Base-by-base conservation (phyloP, 2,797 vertebrate genomes). In the Kryptopterus vitreolus region DNA sequence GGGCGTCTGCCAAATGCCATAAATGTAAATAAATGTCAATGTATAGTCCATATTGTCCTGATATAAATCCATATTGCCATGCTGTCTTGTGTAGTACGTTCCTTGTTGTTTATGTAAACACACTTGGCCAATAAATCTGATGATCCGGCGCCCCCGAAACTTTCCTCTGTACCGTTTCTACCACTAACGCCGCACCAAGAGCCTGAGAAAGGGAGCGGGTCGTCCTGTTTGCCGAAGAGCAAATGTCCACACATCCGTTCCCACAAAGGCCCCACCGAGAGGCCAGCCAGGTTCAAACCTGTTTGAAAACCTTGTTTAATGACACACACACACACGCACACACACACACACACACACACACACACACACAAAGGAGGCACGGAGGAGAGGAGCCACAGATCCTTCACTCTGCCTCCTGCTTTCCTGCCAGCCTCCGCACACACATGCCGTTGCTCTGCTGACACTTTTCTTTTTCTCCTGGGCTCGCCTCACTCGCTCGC, bases 181-280 rank as follows among this genome's bases (percentile, higher is more conserved):
- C n/a, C 68, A 80, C 71, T 55, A 11, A 63, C 59, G 78, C 85
- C 86, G 52, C 85, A 79, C 84, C 80, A 81, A 79, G 85, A 91
- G 89, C 91, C 89, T 90, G 90, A 92, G 92, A 94, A 91, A 81
- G 85, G 88, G 88, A 91, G 89, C 50, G 85, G 91, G 91, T 88
- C 87, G 89, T 87, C 78, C 87, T 92, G 91, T 93, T 93, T 92
- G 90, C 91, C 65, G 88, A 93, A 90, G 87, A 88, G 89, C 87
- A 91, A n/a, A 89, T 90, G 92, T 92, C 90, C 90, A 94, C 92
- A 94, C 91, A 93, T 93, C 91, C 91, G 89, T 86, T 92, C 91
- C 89, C 90, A 93, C 92, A 94, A 94, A 92, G 92, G 88, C 86
- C 87, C 91, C 90, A 89, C 92, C 93, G 91, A 94, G 89, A 91